Evolutionary conservation across 2,888 invertebrate genomes (phyloP).

Genomic region (Phaonia tiefii): DNA sequence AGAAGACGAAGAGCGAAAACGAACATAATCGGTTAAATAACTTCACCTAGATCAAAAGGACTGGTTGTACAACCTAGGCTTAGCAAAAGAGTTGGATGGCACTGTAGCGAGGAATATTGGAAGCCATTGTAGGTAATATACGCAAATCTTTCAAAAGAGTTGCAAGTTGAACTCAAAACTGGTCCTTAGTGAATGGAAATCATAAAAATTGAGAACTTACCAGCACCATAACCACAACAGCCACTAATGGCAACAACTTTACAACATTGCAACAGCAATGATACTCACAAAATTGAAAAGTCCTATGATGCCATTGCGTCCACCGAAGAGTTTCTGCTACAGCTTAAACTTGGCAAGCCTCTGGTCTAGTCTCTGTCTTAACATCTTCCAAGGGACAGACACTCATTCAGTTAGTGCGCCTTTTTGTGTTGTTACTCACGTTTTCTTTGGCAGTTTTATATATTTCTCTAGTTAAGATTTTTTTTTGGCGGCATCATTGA

Average conservation of each 20-base stretch:
- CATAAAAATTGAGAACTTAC: slow-evolving; percentile 12
- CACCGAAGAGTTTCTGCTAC: not conserved
- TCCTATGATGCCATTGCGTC: not conserved
- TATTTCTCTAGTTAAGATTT: not conserved
- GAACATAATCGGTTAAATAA: not conserved
- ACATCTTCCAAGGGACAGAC: not conserved
- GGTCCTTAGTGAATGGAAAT: not conserved
- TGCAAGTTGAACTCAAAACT: not conserved
- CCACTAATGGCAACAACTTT: not conserved
- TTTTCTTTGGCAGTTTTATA: slow-evolving; percentile 49
- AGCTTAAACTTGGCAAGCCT: not conserved
- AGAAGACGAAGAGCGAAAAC: not conserved
- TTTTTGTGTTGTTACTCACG: slow-evolving; percentile 49
- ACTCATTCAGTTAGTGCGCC: not conserved
- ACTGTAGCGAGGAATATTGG: too few relatives aligned
- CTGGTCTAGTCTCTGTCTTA: not conserved
- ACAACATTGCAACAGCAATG: not conserved
- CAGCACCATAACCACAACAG: not conserved
- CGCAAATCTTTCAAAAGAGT: too few relatives aligned
- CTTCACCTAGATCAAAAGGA: too few relatives aligned
- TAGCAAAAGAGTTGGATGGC: too few relatives aligned
- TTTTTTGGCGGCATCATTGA: slow-evolving; percentile 48
- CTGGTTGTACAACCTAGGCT: too few relatives aligned
- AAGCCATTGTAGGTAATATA: too few relatives aligned
- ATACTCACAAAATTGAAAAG: not conserved